Base-by-base conservation (phyloP, 2,888 invertebrate species). In the Agapostemon virescens region DNA sequence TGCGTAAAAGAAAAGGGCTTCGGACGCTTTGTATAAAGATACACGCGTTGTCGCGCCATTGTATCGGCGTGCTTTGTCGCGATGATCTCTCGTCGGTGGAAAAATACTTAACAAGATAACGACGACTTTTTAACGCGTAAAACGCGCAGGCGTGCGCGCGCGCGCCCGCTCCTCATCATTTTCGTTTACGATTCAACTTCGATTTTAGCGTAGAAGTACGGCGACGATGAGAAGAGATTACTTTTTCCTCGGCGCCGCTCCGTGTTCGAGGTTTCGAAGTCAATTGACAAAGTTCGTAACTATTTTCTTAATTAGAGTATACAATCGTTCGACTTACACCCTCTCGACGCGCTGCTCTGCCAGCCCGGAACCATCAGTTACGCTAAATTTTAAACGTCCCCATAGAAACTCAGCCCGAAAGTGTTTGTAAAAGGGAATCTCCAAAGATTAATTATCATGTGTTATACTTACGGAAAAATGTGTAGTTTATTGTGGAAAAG, bases 201-300 rank as follows among this genome's bases (percentile, higher is more conserved):
- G 17, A 61, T 61, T 61, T 4, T 61, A 33, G 33, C 3, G 55
- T 61, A 33, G 33, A 61, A 7, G 20, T 3, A 33, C 49, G 49
- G 33, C 20, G 30, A 33, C 61, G 30, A 40, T 13, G 40, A 40
- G 13, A 17, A 61, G 33, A 61, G 9, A 61, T 61, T 20, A 61
- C 33, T 33, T 61, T 33, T 61, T 61, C 20, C 61, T 61, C 61
- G 61, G 1, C 61, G 20, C 61, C 61, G 9, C 49, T 49, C 26
- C 61, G 33, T 61, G 61, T 20, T 33, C 33, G 61, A 61, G 61
- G 20, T 61, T 61, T 33, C 3, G 15, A 38, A 69, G 38, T 33
- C 52, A 69, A 40, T 55, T 55, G 17, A 36, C 55, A 38, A 26
- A 69, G 61, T 61, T 61, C 33, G 61, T 61, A 61, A 61, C 61